phyloP scores from a whole-genome alignment of 1,140 invertebrate genomes.

The Frieseomelitta varia region DNA sequence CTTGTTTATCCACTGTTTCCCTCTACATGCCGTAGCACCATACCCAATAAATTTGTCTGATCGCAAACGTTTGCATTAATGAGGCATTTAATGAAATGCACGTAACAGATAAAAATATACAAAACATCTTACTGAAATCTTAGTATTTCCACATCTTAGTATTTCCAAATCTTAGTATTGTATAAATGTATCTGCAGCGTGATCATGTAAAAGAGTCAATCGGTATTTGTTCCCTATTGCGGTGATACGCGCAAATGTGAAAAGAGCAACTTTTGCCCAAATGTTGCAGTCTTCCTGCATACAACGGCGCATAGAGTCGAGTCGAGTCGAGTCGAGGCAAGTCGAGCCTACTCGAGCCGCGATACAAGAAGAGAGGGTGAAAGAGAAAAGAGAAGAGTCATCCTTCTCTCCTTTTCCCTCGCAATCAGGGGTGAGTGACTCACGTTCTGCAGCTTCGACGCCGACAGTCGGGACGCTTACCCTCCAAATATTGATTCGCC shows the following conservation, averaged over 20 bases:
- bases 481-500: conserved; percentile 79
- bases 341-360: background rate
- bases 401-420: conserved; percentile 55
- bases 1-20: background rate
- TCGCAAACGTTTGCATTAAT: too few relatives aligned
- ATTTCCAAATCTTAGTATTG: too few relatives aligned
- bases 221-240: background rate
- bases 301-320: background rate
- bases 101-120: too few relatives aligned
- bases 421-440: conserved; percentile 78
- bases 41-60: too few relatives aligned
- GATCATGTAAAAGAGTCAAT: background rate
- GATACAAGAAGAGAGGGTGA: conserved; percentile 51
- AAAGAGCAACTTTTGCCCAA: background rate
- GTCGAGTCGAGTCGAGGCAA: conserved; percentile 19
- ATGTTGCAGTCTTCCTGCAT: conserved; percentile 12
- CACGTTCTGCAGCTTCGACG: conserved; percentile 77
- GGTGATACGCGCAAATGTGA: background rate
- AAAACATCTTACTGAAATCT: too few relatives aligned
- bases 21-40: background rate
- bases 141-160: too few relatives aligned
- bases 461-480: conserved; percentile 74
- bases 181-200: background rate
- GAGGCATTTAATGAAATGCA: too few relatives aligned
- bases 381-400: conserved; percentile 62